These are phyloP conservation scores for Eupeodes luniger DNA, from an alignment of 2,888 invertebrate genomes.

Conservation along the genomic window DNA sequence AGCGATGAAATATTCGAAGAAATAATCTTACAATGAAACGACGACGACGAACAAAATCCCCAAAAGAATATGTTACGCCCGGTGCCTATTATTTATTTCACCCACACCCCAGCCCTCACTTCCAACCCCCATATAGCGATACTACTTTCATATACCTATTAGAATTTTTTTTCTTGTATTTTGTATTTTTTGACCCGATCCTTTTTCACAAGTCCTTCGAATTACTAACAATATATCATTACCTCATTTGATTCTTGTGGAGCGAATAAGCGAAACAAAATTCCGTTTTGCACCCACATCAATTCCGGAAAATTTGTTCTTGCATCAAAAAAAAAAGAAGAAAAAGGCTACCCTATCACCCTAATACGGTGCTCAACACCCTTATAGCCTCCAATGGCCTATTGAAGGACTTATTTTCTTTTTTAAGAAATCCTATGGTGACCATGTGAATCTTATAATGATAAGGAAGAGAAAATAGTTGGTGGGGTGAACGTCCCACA, in stretches of 20 bases:
- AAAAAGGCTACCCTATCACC: background rate
- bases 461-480: too few relatives aligned
- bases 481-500: too few relatives aligned
- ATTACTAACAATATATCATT: slow-evolving; percentile 74
- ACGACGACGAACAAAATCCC: slow-evolving; percentile 39
- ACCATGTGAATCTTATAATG: background rate
- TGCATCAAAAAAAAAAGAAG: slow-evolving; percentile 17
- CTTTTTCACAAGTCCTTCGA: slow-evolving; percentile 41
- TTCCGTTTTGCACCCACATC: slow-evolving; percentile 74
- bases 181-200: slow-evolving; percentile 14
- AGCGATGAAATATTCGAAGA: slow-evolving; percentile 68
- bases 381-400: slow-evolving; percentile 18
- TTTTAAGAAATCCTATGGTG: slow-evolving; percentile 14
- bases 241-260: slow-evolving; percentile 74
- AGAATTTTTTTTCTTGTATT: background rate
- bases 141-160: too few relatives aligned
- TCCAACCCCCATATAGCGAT: slow-evolving; percentile 10
- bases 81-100: slow-evolving; percentile 44
- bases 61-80: slow-evolving; percentile 48
- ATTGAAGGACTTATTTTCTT: slow-evolving; percentile 22
- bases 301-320: slow-evolving; percentile 67
- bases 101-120: background rate
- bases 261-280: slow-evolving; percentile 72
- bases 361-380: background rate
- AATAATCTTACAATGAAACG: slow-evolving; percentile 54